Base-by-base conservation (phyloP, 2,113 vertebrate genomes). In the Theristicus caerulescens region DNA sequence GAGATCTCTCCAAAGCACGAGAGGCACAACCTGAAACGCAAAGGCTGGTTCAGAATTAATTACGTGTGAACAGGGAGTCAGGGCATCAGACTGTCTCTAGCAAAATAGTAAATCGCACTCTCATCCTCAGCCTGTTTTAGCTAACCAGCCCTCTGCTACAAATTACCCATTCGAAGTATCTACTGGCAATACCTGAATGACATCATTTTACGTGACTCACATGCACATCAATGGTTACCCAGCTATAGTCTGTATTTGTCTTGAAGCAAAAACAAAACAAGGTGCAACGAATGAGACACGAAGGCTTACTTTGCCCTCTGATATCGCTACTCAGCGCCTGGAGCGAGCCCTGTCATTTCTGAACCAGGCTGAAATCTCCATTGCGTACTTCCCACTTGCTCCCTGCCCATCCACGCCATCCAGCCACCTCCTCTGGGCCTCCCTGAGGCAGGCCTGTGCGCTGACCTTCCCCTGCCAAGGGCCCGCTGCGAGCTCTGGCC, bases 381-480 rank as follows among this genome's bases (percentile, higher is more conserved):
- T 51, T 59, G 59, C 66, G 82, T n/a, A 80, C 67, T 67, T 88
- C 58, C 62, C 20, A 16, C 5, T 0, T 25, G 54, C 62, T 81
- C 46, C 19, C 22, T 38, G 82, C 38, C 62, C 0, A 0, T 62
- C 64, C 71, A 42, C 20, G 38, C 18, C 3, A 4, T 16, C 47
- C 20, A 44, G 52, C 5, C 77, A 73, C 38, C 92, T 87, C 86
- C 84, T 79, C 46, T 62, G 73, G 73, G 89, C 55, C 36, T n/a
- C 49, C 54, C 58, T 3, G 5, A 72, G 88, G 79, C 15, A 77
- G 62, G 67, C 17, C 78, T 95, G 96, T 6, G 2, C 6, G 31
- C 80, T 86, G 93, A 95, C 88, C 90, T 82, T 79, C 16, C 38
- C 34, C 38, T 80, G 86, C 54, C 66, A 49, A 90, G 90, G 83